Conservation (phyloP, 1,140 invertebrate species). For the Neodiprion pinetum region DNA sequence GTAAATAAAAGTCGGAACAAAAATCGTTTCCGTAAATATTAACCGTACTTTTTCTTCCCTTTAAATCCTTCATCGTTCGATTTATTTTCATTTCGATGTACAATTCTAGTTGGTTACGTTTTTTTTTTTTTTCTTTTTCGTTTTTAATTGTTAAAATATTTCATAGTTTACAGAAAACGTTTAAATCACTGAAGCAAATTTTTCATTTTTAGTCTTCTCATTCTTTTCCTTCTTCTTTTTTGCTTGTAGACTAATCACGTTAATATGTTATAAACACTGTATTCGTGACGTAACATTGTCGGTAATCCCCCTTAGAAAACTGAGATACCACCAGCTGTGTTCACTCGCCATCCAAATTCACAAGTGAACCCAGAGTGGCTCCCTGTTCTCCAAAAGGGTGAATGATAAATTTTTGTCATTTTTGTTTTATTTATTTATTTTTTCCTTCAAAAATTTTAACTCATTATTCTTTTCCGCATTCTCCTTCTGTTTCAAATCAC, state of each 20-base stretch:
- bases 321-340: slow-evolving; percentile 99
- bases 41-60: too few species aligned
- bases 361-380: slow-evolving; percentile 94
- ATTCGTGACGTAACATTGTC: slow-evolving; percentile 32
- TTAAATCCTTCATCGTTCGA: too few species aligned
- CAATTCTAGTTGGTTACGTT: too few species aligned
- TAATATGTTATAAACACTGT: slow-evolving; percentile 12
- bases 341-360: slow-evolving; percentile 79
- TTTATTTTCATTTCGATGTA: too few species aligned
- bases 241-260: neutral
- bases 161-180: too few species aligned
- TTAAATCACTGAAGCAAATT: too few species aligned
- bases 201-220: neutral
- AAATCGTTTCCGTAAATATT: too few species aligned
- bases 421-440: neutral
- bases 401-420: neutral
- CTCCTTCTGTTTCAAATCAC: too few species aligned
- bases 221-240: too few species aligned
- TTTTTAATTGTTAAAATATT: too few species aligned
- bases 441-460: neutral
- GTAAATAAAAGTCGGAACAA: too few species aligned
- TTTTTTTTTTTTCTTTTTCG: too few species aligned
- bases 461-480: neutral
- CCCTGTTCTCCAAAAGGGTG: slow-evolving; percentile 70
- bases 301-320: slow-evolving; percentile 63